Evolutionary conservation across 2,797 vertebrate genomes (phyloP).

Genomic region (Clarias laeviceps): DNA sequence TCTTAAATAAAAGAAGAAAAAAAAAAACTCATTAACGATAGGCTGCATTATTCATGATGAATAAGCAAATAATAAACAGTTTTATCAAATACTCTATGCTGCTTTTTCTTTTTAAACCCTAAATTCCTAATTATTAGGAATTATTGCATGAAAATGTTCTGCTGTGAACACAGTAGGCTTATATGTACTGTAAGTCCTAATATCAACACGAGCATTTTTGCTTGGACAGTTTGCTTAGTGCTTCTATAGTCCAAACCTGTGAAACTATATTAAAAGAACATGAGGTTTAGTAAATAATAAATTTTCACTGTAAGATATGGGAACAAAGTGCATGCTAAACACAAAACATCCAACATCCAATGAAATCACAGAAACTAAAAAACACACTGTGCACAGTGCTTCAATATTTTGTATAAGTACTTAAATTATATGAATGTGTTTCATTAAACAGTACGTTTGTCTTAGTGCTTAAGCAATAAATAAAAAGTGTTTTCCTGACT

Average conservation of each 20-base stretch:
- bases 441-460: background rate
- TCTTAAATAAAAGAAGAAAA: background rate
- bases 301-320: background rate
- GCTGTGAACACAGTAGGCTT: background rate
- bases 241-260: background rate
- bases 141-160: background rate
- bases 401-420: background rate
- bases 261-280: background rate
- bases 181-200: no score
- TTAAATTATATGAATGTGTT: background rate
- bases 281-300: background rate
- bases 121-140: background rate
- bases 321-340: background rate
- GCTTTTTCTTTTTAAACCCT: background rate
- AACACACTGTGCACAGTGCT: background rate
- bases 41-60: background rate
- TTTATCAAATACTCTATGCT: background rate
- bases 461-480: background rate
- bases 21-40: background rate
- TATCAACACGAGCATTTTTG: background rate
- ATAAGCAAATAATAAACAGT: background rate
- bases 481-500: background rate
- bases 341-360: background rate
- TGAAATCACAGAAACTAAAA: no score
- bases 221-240: background rate